Base-by-base conservation (phyloP, 2,888 invertebrate genomes). In the Ceraclea dissimilis region DNA sequence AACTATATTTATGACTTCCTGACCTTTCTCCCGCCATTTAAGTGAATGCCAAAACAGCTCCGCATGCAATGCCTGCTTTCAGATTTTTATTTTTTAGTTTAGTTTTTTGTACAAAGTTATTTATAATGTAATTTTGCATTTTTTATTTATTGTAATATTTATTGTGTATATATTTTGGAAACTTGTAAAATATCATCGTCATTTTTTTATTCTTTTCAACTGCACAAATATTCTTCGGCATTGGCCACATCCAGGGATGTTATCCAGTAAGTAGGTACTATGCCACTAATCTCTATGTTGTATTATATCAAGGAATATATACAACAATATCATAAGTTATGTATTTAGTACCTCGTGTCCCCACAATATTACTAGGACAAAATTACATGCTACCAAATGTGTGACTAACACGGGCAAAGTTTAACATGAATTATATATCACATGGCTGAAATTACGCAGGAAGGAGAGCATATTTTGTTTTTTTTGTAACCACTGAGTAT, bases 11-110 rank as follows among this genome's bases (percentile, higher is more conserved):
- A 79, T 79, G 82, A 81, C 82, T 79, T 83, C 81, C 80, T 80
- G 81, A 82, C 80, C 79, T 78, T 78, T 75, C 63, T 80, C 72
- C 10, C 78, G 79, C 80, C 81, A 80, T 71, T 72, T 80, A 80
- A 59, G 60, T 59, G 77, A 77, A 78, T 76, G 78, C 77, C 75
- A 76, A 39, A 39, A 39, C 39, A 73, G 78, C 77, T 70, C 62
- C 56, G 83, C 84, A 82, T 82, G 82, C 78, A 73, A 80, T 83
- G 83, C 84, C 84, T 84, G 84, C 82, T 82, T 80, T 84, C 72
- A 72, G 70, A 76, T 76, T 78, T 81, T 80, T 73, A 71, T 79
- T 79, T 79, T 72, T 61, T 59, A 57, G 57, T 71, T 77, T 76
- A 76, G 75, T 76, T 77, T 76, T 74, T 67, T 68, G 71, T 71